These are phyloP conservation scores for Botia kubotai DNA, from an alignment of 2,797 vertebrate species.

Conservation along the genomic window DNA sequence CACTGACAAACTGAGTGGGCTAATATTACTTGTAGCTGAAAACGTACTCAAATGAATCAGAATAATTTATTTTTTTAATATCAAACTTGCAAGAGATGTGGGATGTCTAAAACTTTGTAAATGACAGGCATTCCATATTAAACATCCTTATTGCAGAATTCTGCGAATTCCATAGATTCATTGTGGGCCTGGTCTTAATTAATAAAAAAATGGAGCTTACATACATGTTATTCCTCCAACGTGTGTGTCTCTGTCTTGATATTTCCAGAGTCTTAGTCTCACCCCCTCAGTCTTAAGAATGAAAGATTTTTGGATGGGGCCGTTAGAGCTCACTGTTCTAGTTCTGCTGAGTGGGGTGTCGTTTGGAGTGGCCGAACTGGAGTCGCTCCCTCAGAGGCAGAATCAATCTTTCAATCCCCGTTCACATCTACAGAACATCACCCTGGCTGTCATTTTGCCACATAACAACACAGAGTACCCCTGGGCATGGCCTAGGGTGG, in stretches of 20 bases:
- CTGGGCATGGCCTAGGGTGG: slow-evolving; percentile 91
- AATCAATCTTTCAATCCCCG: slow-evolving; percentile 21
- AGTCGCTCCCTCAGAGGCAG: slow-evolving; percentile 11
- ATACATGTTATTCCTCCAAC: neutral
- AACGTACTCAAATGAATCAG: no score
- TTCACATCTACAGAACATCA: slow-evolving; percentile 69
- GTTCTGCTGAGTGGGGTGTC: slow-evolving; percentile 56
- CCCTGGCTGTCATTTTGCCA: slow-evolving; percentile 86
- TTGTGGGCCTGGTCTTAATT: neutral
- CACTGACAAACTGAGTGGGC: no score
- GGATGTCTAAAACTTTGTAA: no score
- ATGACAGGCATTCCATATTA: neutral
- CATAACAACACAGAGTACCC: slow-evolving; percentile 84
- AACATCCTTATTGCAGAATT: no score
- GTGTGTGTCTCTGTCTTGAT: slow-evolving; percentile 23
- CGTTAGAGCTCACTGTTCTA: slow-evolving; percentile 46
- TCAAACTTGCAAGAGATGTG: no score
- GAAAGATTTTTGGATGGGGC: slow-evolving; percentile 26
- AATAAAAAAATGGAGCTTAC: neutral
- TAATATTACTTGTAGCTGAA: no score
- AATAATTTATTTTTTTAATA: no score
- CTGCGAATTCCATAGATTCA: neutral
- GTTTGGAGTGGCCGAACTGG: slow-evolving; percentile 46
- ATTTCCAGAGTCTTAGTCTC: slow-evolving; percentile 36
- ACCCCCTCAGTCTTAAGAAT: slow-evolving; percentile 35